A percentile compares a stretch with the other conserved stretches of the same genome.
phyloP scores from a whole-genome alignment of 2,113 vertebrate genomes.

The Ptyas mucosa region DNA sequence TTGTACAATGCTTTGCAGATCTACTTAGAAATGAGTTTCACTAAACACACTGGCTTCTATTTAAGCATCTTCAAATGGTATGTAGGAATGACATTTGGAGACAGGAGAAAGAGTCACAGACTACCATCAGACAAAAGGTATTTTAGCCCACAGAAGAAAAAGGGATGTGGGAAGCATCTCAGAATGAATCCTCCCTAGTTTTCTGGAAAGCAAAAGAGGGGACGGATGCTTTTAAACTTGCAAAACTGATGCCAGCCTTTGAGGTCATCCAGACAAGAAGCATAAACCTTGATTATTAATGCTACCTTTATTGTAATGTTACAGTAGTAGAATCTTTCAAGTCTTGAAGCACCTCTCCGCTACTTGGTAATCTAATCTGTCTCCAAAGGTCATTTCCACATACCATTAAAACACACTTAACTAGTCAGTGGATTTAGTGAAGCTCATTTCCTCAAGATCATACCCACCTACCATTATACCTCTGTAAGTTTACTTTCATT shows the following conservation, averaged over 20 bases:
- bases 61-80: not conserved
- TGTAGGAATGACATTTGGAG: not conserved
- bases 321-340: not conserved
- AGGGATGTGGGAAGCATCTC: not conserved
- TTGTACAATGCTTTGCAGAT: not conserved
- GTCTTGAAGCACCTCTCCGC: not conserved
- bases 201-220: not conserved
- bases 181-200: not conserved
- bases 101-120: not conserved
- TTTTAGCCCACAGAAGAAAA: not conserved
- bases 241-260: not conserved
- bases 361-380: not conserved
- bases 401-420: not conserved
- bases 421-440: not conserved
- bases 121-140: not conserved
- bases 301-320: not conserved
- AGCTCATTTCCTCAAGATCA: not conserved
- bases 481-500: not conserved
- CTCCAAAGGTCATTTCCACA: not conserved
- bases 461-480: not conserved
- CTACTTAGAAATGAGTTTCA: not conserved
- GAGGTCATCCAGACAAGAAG: not conserved
- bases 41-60: not conserved
- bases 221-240: not conserved
- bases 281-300: not conserved